Conservation (phyloP, 2,888 invertebrate genomes). For the Heliconius sara region DNA sequence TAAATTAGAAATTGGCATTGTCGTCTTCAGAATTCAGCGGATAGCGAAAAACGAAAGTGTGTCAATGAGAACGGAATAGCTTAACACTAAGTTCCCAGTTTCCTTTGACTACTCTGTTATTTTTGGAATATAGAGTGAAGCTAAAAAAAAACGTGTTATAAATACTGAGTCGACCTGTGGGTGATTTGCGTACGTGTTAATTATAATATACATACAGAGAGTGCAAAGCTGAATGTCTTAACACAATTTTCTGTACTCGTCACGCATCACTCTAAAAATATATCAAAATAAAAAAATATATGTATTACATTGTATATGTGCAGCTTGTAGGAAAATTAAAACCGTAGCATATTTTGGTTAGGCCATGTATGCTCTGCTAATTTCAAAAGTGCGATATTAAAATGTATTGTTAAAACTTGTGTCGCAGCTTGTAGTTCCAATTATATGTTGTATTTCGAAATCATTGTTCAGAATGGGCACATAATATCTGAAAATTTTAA, state of each 20-base stretch:
- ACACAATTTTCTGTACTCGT: not conserved
- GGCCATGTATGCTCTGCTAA: not conserved
- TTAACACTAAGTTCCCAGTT: too few species aligned
- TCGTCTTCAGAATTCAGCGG: too few species aligned
- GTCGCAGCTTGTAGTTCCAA: constrained; percentile 14
- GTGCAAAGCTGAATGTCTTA: not conserved
- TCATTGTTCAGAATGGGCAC: constrained; percentile 13
- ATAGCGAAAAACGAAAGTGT: too few species aligned
- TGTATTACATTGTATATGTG: not conserved
- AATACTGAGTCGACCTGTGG: too few species aligned
- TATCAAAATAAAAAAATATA: not conserved
- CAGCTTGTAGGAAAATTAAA: not conserved
- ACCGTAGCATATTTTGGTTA: not conserved
- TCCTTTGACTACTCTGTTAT: too few species aligned
- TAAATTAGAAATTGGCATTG: too few species aligned
- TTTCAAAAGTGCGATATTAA: constrained; percentile 19
- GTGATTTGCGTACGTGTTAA: too few species aligned
- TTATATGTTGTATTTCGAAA: constrained; percentile 16
- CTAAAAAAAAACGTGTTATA: too few species aligned
- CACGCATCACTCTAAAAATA: not conserved
- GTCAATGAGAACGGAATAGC: too few species aligned
- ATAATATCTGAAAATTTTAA: constrained; percentile 7
- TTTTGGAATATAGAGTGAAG: too few species aligned
- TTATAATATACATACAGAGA: not conserved
- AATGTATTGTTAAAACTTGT: constrained; percentile 45